Conservation (phyloP, 1,140 invertebrate genomes). For the Mya arenaria region DNA sequence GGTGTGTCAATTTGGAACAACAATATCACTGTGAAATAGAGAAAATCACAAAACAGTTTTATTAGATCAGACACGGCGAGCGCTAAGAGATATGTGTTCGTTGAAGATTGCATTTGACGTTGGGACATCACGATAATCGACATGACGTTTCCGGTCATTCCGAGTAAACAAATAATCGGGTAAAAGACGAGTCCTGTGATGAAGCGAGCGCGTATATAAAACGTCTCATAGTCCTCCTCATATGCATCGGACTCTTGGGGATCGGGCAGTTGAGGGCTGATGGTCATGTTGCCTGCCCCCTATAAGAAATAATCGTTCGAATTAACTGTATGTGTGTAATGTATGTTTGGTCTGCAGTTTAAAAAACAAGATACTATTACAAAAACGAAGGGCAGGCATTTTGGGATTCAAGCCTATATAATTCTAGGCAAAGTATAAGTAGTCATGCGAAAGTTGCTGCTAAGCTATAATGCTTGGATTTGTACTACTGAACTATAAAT, state of each 20-base stretch:
- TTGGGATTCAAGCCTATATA: no score
- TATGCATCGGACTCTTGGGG: neutral
- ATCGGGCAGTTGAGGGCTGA: no score
- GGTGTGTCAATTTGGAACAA: slow-evolving; percentile 72
- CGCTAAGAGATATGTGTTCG: slow-evolving; percentile 88
- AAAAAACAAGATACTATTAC: no score
- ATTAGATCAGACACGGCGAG: slow-evolving; percentile 88
- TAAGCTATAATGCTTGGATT: no score
- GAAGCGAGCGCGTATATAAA: slow-evolving; percentile 73
- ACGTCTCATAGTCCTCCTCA: slow-evolving; percentile 63
- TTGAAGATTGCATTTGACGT: slow-evolving; percentile 88
- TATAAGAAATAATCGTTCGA: no score
- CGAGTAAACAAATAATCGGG: slow-evolving; percentile 87
- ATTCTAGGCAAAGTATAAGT: no score
- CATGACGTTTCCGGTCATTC: slow-evolving; percentile 87
- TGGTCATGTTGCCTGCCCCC: no score
- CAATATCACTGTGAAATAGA: slow-evolving; percentile 86
- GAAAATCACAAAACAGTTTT: slow-evolving; percentile 87
- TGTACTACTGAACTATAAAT: no score
- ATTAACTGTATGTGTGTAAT: no score
- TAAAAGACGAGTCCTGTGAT: slow-evolving; percentile 83
- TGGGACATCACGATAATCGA: slow-evolving; percentile 89
- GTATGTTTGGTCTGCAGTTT: no score
- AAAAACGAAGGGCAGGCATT: no score
- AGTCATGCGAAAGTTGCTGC: no score